phyloP scores from a whole-genome alignment of 2,888 invertebrate species.

The Papilio elwesi region DNA sequence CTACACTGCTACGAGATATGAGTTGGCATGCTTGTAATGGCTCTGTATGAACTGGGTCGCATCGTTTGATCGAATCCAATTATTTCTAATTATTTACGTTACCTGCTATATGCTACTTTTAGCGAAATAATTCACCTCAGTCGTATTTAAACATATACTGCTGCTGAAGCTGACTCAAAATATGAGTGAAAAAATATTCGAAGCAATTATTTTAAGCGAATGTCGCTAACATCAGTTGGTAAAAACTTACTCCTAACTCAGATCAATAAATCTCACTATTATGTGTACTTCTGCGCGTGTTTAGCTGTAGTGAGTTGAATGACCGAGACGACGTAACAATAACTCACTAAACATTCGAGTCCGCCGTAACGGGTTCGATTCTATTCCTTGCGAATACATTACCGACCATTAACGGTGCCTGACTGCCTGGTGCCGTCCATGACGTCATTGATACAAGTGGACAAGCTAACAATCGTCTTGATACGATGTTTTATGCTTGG shows the following conservation, averaged over 20 bases:
- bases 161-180: too few species aligned
- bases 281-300: background rate
- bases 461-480: slow-evolving; percentile 29
- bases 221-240: too few species aligned
- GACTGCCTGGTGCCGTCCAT: slow-evolving; percentile 25
- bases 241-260: too few species aligned
- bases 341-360: slow-evolving; percentile 25
- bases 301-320: slow-evolving; percentile 16
- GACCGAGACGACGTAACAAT: slow-evolving; percentile 32
- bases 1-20: background rate
- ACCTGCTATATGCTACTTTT: too few species aligned
- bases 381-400: slow-evolving; percentile 38
- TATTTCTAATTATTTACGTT: background rate
- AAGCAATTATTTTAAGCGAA: too few species aligned
- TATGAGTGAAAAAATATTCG: too few species aligned
- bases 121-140: too few species aligned
- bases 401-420: slow-evolving; percentile 34
- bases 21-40: slow-evolving; percentile 15
- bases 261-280: background rate
- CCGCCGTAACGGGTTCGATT: slow-evolving; percentile 36
- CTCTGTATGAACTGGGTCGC: slow-evolving; percentile 15
- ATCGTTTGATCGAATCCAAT: background rate
- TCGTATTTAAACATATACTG: too few species aligned
- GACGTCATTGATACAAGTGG: slow-evolving; percentile 26
- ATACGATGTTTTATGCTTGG: slow-evolving; percentile 9